Conservation (phyloP, 2,888 invertebrate genomes). For the Autographa pulchrina region DNA sequence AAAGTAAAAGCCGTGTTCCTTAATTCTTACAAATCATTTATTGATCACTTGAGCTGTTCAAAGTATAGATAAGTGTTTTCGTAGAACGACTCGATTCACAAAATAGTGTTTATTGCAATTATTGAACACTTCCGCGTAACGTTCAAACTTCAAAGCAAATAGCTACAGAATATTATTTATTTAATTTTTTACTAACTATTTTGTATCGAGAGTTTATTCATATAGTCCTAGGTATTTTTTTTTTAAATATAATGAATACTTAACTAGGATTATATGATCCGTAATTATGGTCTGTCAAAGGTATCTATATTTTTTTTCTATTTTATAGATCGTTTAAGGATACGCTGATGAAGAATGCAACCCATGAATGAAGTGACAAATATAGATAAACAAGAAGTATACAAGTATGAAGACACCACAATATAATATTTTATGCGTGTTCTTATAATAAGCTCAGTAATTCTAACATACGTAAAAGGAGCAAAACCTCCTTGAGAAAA, state of each 20-base stretch:
- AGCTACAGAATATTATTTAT: neutral
- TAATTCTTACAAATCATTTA: slow-evolving; percentile 42
- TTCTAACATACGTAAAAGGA: slow-evolving; percentile 2
- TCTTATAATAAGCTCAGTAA: neutral
- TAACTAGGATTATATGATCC: neutral
- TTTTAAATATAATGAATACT: neutral
- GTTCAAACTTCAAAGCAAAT: slow-evolving; percentile 31
- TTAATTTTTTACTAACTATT: neutral
- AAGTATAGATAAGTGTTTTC: slow-evolving; percentile 21
- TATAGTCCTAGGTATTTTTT: neutral
- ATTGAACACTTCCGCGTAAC: slow-evolving; percentile 21
- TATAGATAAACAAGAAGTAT: neutral
- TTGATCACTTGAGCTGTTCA: slow-evolving; percentile 25
- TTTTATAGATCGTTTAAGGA: neutral
- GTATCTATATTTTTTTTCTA: neutral
- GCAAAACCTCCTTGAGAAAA: slow-evolving; percentile 6
- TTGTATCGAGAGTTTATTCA: neutral
- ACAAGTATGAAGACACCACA: neutral
- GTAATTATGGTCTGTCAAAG: neutral
- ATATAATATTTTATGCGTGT: neutral
- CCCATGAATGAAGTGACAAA: neutral
- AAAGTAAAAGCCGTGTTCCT: slow-evolving; percentile 65
- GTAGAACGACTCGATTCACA: neutral
- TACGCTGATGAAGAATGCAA: neutral
- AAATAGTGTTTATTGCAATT: slow-evolving; percentile 12